Conservation (phyloP, 2,888 invertebrate species). For the Cryptophagus acutangulus region DNA sequence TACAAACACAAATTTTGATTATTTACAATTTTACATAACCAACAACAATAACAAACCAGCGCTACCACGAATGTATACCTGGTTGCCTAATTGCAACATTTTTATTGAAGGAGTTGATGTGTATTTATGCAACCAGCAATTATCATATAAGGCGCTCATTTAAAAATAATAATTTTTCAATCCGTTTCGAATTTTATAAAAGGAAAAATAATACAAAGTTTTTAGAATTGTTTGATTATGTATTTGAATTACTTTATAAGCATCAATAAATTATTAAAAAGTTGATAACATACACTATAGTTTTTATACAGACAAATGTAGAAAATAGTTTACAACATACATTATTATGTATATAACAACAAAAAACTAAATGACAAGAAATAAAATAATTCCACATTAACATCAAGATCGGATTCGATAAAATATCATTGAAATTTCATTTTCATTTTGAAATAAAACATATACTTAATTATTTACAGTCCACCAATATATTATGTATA, state of each 20-base stretch:
- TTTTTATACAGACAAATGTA: slow-evolving; percentile 29
- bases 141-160: no score
- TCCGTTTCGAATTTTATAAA: no score
- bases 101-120: no score
- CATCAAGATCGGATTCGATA: slow-evolving; percentile 32
- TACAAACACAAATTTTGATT: no score
- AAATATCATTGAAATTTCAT: background rate
- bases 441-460: slow-evolving; percentile 29
- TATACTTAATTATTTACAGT: slow-evolving; percentile 33
- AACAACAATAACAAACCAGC: no score
- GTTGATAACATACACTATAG: slow-evolving; percentile 35
- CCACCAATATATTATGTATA: no score
- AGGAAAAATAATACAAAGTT: no score
- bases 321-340: slow-evolving; percentile 30
- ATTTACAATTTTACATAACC: no score
- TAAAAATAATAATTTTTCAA: no score
- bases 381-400: slow-evolving; percentile 30
- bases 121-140: no score
- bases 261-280: slow-evolving; percentile 40
- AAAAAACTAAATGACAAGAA: slow-evolving; percentile 33
- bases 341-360: slow-evolving; percentile 23
- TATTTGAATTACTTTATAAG: slow-evolving; percentile 26
- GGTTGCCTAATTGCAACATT: no score
- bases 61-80: no score
- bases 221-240: slow-evolving; percentile 19